phyloP scores from a whole-genome alignment of 2,888 invertebrate species.

The Spodoptera picta region DNA sequence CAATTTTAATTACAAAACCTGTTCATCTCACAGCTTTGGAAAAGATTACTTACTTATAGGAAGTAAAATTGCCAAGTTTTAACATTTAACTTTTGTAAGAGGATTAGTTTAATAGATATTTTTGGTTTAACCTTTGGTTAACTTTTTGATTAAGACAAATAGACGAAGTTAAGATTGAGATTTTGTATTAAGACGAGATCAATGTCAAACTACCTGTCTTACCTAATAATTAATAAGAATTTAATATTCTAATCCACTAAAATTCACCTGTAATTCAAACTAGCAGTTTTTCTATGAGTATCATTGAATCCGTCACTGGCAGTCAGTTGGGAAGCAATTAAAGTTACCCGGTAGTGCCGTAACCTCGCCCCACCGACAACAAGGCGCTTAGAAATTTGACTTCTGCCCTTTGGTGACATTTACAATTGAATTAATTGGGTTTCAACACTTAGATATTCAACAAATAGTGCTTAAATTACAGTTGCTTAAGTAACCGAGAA shows the following conservation, averaged over 20 bases:
- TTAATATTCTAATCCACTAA: background rate
- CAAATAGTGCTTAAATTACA: background rate
- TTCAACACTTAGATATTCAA: conserved; percentile 18
- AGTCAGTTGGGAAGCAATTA: conserved; percentile 67
- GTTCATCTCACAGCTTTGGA: conserved; percentile 14
- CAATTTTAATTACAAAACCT: conserved; percentile 26
- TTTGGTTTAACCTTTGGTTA: conserved; percentile 18
- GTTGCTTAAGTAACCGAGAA: background rate
- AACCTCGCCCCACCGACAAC: conserved; percentile 43
- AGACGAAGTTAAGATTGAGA: background rate
- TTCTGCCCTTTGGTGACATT: conserved; percentile 28
- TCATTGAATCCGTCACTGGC: conserved; percentile 32
- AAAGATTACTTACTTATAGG: conserved; percentile 16
- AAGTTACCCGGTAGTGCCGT: conserved; percentile 59
- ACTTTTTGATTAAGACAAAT: conserved; percentile 26
- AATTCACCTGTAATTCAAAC: conserved; percentile 31
- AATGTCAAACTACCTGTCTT: background rate
- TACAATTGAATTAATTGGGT: conserved; percentile 49
- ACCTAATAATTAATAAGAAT: too few species aligned
- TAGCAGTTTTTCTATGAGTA: conserved; percentile 36
- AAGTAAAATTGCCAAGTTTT: conserved; percentile 26
- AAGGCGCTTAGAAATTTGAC: conserved; percentile 39
- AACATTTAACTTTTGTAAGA: conserved; percentile 29
- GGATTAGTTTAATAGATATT: conserved; percentile 20
- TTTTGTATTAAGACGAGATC: conserved; percentile 5